A percentile compares a stretch with the other conserved stretches of the same genome.
phyloP scores from a whole-genome alignment of 2,888 invertebrate species.

The Noctuana brunneofusca region DNA sequence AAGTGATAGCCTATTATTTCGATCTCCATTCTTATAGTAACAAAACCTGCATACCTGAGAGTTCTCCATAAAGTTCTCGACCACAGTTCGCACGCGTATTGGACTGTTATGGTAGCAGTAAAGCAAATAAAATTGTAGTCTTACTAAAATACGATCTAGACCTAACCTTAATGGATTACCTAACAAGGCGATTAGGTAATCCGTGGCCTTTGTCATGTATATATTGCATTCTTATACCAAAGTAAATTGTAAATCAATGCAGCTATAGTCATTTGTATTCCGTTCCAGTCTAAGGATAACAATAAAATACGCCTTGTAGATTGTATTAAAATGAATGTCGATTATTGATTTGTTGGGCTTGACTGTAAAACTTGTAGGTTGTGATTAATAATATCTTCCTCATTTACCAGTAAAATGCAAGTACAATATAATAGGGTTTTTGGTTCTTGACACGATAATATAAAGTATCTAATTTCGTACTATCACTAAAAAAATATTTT shows the following conservation, averaged over 20 bases:
- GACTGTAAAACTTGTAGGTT: not conserved
- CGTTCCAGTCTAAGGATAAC: slow-evolving; percentile 8
- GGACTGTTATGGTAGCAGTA: too few species aligned
- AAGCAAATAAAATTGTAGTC: too few species aligned
- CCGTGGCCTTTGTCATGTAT: slow-evolving; percentile 26
- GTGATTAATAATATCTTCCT: slow-evolving; percentile 7
- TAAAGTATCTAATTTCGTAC: too few species aligned
- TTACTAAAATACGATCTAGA: too few species aligned
- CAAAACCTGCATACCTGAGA: too few species aligned
- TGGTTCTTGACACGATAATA: too few species aligned
- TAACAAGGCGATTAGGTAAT: slow-evolving; percentile 14
- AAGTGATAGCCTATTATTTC: too few species aligned
- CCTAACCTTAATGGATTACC: not conserved
- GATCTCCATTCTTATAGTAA: too few species aligned
- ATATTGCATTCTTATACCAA: slow-evolving; percentile 30
- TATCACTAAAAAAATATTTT: too few species aligned
- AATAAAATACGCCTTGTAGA: slow-evolving; percentile 27
- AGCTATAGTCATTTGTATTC: slow-evolving; percentile 12
- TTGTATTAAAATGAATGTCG: slow-evolving; percentile 11
- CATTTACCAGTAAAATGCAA: not conserved
- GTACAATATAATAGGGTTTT: not conserved
- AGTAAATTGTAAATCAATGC: slow-evolving; percentile 31
- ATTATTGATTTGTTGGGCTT: slow-evolving; percentile 26
- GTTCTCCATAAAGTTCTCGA: too few species aligned
- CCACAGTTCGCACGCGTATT: too few species aligned